phyloP scores from a whole-genome alignment of 1,140 invertebrate species.

The Gyrodactylus salaris region DNA sequence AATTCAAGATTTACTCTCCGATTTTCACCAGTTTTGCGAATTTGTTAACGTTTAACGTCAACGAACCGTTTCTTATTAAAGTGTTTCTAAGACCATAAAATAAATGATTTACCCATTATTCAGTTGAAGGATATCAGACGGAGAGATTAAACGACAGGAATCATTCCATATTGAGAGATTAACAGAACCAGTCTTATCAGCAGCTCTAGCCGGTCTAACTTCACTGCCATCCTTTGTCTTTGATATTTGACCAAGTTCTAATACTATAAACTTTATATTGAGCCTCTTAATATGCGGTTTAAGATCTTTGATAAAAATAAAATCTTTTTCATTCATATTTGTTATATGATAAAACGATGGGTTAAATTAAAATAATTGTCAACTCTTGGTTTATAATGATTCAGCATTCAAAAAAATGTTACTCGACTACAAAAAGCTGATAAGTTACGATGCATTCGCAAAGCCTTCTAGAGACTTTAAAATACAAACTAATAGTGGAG shows the following conservation, averaged over 20 bases:
- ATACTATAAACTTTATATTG: slow-evolving; percentile 8
- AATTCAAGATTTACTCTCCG: background rate
- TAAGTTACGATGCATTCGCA: background rate
- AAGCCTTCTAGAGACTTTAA: background rate
- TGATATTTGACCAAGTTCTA: background rate
- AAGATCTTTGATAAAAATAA: slow-evolving; percentile 7
- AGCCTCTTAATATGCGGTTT: slow-evolving; percentile 8
- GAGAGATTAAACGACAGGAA: background rate
- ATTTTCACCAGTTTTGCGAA: background rate
- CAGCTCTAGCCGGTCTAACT: background rate
- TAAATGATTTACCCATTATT: background rate
- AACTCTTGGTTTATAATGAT: too few species aligned
- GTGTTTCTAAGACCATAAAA: background rate
- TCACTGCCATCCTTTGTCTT: background rate
- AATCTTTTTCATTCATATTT: background rate
- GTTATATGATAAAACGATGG: background rate
- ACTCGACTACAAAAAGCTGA: background rate
- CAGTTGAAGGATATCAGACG: background rate
- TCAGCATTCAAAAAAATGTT: too few species aligned
- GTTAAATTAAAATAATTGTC: background rate
- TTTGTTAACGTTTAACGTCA: background rate
- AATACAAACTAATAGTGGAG: background rate
- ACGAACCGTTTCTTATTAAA: background rate
- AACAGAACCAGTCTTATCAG: background rate
- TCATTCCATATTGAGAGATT: slow-evolving; percentile 1